Evolutionary conservation across 2,113 vertebrate species (phyloP).

Genomic region (Dendrocopos noguchii): DNA sequence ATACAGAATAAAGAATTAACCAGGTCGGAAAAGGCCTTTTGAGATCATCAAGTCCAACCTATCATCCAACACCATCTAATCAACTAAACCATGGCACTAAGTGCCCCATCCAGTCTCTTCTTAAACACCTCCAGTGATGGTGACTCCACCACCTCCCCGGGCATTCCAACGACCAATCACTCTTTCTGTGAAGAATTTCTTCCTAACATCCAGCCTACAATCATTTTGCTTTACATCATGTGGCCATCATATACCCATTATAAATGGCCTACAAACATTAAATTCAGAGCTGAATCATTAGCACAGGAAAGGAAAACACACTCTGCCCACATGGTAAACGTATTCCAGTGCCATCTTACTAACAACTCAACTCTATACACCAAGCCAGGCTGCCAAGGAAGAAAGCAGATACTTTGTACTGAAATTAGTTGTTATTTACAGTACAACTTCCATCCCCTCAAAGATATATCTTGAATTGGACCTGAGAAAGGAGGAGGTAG

Average conservation of each 20-base stretch:
- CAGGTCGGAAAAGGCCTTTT: too few relatives aligned
- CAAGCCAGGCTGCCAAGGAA: background rate
- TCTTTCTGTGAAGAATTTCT: too few relatives aligned
- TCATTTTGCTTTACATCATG: background rate
- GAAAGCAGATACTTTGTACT: background rate
- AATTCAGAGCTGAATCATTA: background rate
- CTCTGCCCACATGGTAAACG: background rate
- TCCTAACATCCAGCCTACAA: too few relatives aligned
- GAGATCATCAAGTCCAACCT: too few relatives aligned
- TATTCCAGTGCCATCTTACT: background rate
- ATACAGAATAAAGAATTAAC: too few relatives aligned
- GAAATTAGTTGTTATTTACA: background rate
- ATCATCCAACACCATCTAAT: too few relatives aligned
- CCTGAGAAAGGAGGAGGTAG: background rate
- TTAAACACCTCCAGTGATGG: too few relatives aligned
- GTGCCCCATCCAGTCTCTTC: too few relatives aligned
- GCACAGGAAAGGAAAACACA: background rate
- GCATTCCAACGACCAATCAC: too few relatives aligned
- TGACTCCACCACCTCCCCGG: too few relatives aligned
- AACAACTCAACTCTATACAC: background rate
- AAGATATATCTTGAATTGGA: background rate
- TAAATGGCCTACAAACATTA: background rate
- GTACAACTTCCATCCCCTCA: background rate
- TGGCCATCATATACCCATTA: background rate
- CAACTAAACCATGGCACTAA: too few relatives aligned